These are phyloP conservation scores for Myotis planiceps DNA, from an alignment of 2,797 vertebrate species.

Conservation along the genomic window DNA sequence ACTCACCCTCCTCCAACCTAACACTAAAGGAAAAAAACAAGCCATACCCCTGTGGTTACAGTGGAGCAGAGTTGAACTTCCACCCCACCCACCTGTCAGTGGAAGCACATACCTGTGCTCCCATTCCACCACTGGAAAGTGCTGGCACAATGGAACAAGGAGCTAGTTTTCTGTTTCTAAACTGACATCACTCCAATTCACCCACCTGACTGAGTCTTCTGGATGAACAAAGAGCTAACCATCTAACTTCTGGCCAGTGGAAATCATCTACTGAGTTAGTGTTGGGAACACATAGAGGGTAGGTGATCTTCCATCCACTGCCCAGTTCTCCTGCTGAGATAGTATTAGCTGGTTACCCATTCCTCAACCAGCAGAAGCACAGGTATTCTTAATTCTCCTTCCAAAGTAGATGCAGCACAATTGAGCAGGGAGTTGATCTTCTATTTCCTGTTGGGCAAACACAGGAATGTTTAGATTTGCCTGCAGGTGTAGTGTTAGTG, in stretches of 20 bases:
- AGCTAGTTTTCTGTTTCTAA: neutral
- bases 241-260: neutral
- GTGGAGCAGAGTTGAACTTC: neutral
- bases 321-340: neutral
- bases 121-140: fast-evolving
- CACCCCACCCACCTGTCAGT: neutral
- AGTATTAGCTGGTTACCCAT: neutral
- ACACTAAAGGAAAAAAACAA: neutral
- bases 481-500: neutral
- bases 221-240: neutral
- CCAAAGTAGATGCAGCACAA: neutral
- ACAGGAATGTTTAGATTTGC: neutral
- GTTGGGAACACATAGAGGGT: neutral
- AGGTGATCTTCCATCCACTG: neutral
- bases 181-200: neutral
- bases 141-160: neutral
- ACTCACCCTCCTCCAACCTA: neutral
- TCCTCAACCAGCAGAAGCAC: neutral
- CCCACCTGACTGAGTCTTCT: neutral
- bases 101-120: neutral
- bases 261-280: neutral
- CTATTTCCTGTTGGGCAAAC: neutral
- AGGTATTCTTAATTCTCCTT: neutral
- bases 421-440: neutral
- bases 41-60: neutral